These are phyloP conservation scores for Apodemia duryi DNA, from an alignment of 2,888 invertebrate genomes.

Conservation along the genomic window DNA sequence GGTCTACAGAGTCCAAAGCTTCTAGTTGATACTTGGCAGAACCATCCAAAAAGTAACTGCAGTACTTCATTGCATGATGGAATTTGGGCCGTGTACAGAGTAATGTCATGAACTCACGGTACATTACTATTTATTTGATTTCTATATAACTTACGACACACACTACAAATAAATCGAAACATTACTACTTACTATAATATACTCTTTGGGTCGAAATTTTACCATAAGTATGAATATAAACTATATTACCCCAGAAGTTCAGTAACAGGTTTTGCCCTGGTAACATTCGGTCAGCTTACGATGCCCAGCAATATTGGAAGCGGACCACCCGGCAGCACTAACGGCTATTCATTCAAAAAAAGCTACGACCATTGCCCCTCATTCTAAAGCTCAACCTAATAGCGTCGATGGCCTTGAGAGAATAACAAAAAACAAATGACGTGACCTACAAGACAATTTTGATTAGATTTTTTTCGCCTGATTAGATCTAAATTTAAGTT, in stretches of 20 bases:
- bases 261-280: neutral
- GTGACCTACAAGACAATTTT: neutral
- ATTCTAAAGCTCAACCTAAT: neutral
- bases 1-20: too few relatives aligned
- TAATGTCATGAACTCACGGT: too few relatives aligned
- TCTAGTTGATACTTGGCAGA: too few relatives aligned
- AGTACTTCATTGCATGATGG: too few relatives aligned
- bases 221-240: neutral
- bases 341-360: constrained; percentile 9
- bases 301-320: constrained; percentile 14
- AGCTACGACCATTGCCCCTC: neutral
- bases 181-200: too few relatives aligned
- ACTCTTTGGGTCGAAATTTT: too few relatives aligned
- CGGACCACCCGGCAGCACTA: constrained; percentile 8
- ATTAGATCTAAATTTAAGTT: neutral
- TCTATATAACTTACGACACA: too few relatives aligned
- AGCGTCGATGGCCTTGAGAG: neutral
- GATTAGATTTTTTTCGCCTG: neutral
- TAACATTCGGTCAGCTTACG: neutral
- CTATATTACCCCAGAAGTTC: neutral
- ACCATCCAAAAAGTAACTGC: too few relatives aligned
- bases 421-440: neutral
- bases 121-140: too few relatives aligned
- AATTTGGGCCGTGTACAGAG: too few relatives aligned
- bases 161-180: too few relatives aligned